Evolutionary conservation across 2,797 vertebrate genomes (phyloP).

Genomic region (Rachycentron canadum): DNA sequence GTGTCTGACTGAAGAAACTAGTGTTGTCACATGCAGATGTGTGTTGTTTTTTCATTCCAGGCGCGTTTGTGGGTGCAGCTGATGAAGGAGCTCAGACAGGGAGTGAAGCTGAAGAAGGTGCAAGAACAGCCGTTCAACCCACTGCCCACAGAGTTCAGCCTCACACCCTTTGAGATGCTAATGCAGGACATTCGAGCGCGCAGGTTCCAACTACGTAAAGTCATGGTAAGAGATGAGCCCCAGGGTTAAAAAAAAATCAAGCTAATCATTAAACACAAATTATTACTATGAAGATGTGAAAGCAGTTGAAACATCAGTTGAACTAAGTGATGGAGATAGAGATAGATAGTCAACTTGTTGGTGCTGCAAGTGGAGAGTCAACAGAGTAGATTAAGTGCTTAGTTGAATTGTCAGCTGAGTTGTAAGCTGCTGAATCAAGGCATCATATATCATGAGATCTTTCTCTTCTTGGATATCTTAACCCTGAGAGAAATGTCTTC

Average conservation of each 20-base stretch:
- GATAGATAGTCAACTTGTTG: neutral
- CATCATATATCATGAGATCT: neutral
- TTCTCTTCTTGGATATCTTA: neutral
- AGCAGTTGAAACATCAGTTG: neutral
- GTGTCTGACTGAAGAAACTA: conserved; percentile 7
- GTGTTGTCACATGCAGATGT: conserved; percentile 10
- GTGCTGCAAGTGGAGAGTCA: neutral
- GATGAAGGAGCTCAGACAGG: conserved; percentile 95
- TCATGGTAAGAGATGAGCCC: conserved; percentile 90
- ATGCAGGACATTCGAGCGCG: conserved; percentile 96
- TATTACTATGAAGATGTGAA: neutral
- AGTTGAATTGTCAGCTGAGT: neutral
- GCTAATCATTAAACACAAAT: too few species aligned
- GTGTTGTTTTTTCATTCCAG: conserved; percentile 72
- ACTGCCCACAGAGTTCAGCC: conserved; percentile 94
- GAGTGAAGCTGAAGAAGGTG: conserved; percentile 97
- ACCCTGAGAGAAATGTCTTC: neutral
- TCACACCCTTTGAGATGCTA: conserved; percentile 98
- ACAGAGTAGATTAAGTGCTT: too few species aligned
- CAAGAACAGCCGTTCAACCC: conserved; percentile 94
- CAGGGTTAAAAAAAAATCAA: neutral
- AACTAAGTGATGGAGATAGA: too few species aligned
- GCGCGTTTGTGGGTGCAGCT: conserved; percentile 96
- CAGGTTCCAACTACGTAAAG: conserved; percentile 95
- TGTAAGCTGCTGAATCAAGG: neutral